These are phyloP conservation scores for Scylla paramamosain DNA, from an alignment of 1,140 invertebrate genomes.

Conservation along the genomic window DNA sequence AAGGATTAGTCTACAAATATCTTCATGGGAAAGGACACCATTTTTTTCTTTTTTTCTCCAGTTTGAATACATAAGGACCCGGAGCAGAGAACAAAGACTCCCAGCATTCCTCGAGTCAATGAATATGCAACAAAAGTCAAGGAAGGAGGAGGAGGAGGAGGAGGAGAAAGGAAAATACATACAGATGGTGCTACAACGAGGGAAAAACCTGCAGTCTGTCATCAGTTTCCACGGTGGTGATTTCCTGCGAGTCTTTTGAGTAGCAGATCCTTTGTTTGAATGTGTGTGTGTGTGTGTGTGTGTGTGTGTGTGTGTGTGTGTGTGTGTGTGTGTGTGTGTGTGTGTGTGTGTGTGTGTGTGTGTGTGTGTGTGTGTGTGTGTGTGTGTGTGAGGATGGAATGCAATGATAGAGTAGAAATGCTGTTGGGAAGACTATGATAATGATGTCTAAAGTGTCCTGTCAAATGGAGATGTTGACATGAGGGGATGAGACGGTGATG, in stretches of 20 bases:
- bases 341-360: too few species aligned
- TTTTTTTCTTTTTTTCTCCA: too few species aligned
- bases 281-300: neutral
- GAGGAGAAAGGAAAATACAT: neutral
- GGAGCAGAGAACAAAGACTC: neutral
- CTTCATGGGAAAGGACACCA: neutral
- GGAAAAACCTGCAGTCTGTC: too few species aligned
- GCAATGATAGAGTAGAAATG: too few species aligned
- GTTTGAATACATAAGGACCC: neutral
- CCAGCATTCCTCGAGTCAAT: neutral
- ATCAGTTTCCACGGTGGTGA: too few species aligned
- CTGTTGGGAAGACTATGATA: too few species aligned
- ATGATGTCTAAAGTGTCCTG: too few species aligned
- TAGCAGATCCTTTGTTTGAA: neutral
- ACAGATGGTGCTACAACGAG: neutral
- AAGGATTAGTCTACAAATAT: neutral
- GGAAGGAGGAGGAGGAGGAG: too few species aligned
- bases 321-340: too few species aligned
- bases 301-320: constrained; percentile 2
- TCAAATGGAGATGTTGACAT: neutral
- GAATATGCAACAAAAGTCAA: neutral
- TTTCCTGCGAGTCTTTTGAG: too few species aligned
- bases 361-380: neutral
- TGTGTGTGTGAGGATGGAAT: neutral
- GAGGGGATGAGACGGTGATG: neutral